Conservation (phyloP, 2,888 invertebrate genomes). For the Teinopalpus imperialis region DNA sequence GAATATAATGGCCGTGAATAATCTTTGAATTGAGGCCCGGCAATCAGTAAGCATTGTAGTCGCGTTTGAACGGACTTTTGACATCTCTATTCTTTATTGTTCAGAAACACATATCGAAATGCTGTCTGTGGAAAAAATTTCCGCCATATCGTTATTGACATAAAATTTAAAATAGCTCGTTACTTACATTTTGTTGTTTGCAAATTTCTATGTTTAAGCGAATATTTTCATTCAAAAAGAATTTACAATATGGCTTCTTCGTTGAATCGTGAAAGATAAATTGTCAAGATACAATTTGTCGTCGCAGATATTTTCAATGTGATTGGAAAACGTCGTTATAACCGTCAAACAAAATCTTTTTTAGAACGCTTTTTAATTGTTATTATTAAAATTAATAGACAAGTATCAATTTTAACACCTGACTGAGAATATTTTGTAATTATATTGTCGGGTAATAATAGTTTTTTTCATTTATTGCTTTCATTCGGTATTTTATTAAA, state of each 20-base stretch:
- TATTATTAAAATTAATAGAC: neutral
- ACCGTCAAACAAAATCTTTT: no score
- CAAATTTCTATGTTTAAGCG: slow-evolving; percentile 40
- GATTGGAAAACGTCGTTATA: slow-evolving; percentile 21
- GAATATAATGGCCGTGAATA: slow-evolving; percentile 80
- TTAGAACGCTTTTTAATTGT: neutral
- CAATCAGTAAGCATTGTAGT: slow-evolving; percentile 72
- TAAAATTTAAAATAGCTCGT: slow-evolving; percentile 25
- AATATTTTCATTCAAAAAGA: slow-evolving; percentile 48
- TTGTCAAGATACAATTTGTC: slow-evolving; percentile 63
- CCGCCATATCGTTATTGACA: neutral
- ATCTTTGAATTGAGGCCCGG: slow-evolving; percentile 65
- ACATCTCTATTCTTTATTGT: slow-evolving; percentile 60
- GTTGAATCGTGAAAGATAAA: slow-evolving; percentile 49
- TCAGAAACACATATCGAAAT: slow-evolving; percentile 37
- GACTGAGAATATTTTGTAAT: no score
- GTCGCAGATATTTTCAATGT: slow-evolving; percentile 32
- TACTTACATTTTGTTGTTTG: slow-evolving; percentile 33
- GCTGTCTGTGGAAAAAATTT: no score
- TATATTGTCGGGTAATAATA: no score
- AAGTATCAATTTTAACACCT: no score
- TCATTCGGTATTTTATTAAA: no score
- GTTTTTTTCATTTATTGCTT: no score
- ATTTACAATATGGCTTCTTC: slow-evolving; percentile 56
- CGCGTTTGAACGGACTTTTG: slow-evolving; percentile 58